These are phyloP conservation scores for Callopanchax toddi DNA, from an alignment of 2,113 vertebrate genomes.

Conservation along the genomic window DNA sequence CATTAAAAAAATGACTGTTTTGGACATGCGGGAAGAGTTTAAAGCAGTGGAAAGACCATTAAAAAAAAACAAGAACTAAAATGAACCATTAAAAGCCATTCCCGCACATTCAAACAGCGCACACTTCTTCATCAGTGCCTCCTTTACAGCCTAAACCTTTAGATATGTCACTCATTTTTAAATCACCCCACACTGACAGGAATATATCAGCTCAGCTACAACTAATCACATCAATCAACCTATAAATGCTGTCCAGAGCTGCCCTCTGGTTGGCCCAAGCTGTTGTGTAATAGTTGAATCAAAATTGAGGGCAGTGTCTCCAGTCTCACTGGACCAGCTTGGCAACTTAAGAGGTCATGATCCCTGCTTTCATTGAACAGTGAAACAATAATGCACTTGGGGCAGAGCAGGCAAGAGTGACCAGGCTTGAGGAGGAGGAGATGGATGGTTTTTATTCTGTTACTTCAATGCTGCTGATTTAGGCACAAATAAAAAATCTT, in stretches of 20 bases:
- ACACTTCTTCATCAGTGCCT: too few species aligned
- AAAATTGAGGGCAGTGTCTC: slow-evolving; percentile 54
- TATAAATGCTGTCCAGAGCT: slow-evolving; percentile 48
- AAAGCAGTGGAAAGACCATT: slow-evolving; percentile 3
- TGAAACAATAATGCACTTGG: slow-evolving; percentile 32
- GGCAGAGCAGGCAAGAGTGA: slow-evolving; percentile 10
- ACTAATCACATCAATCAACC: slow-evolving; percentile 55
- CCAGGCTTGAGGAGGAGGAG: slow-evolving; percentile 7
- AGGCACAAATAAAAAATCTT: not conserved
- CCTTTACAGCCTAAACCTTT: not conserved
- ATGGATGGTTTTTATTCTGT: not conserved
- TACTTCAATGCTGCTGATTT: not conserved
- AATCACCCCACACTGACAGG: slow-evolving; percentile 13
- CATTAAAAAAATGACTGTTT: slow-evolving; percentile 30
- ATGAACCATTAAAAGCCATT: slow-evolving; percentile 2
- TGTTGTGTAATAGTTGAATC: slow-evolving; percentile 69
- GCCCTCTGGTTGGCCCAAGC: slow-evolving; percentile 66
- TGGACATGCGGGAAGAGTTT: slow-evolving; percentile 23
- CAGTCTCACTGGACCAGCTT: slow-evolving; percentile 51
- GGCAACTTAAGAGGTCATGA: slow-evolving; percentile 48
- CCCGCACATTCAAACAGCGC: too few species aligned
- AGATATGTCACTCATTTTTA: slow-evolving; percentile 14
- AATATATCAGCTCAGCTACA: slow-evolving; percentile 24
- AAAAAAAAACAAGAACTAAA: slow-evolving; percentile 3
- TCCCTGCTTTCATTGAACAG: slow-evolving; percentile 40